Conservation (phyloP, 2,113 vertebrate species). For the Monarcha castaneiventris region DNA sequence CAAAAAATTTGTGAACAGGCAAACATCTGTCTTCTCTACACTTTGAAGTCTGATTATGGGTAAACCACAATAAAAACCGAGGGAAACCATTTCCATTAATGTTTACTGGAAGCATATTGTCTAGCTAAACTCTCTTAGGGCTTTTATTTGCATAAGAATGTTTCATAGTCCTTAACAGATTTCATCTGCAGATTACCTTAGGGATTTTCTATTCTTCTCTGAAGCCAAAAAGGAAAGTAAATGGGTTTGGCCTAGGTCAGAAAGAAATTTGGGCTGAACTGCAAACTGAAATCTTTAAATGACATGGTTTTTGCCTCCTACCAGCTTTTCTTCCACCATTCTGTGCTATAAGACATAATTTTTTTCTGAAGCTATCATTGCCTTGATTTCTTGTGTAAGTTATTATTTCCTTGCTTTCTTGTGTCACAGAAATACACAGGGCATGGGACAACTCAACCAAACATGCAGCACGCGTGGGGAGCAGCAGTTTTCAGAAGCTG, state of each 20-base stretch:
- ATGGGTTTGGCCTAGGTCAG: background rate
- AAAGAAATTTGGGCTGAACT: background rate
- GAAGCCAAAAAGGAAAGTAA: background rate
- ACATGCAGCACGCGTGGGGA: fast-evolving
- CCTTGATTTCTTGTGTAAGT: background rate
- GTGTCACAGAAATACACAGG: background rate
- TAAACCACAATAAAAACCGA: background rate
- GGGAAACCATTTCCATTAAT: background rate
- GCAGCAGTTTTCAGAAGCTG: background rate
- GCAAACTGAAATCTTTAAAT: background rate
- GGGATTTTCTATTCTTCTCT: background rate
- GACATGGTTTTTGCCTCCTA: background rate
- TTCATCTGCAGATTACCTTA: background rate
- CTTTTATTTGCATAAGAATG: background rate
- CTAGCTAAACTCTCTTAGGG: background rate
- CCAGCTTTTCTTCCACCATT: background rate
- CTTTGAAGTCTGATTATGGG: background rate
- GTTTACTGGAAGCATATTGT: background rate
- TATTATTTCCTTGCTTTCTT: background rate
- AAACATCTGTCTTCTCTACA: background rate
- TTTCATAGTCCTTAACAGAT: background rate
- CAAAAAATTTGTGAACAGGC: background rate
- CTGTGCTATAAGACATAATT: fast-evolving
- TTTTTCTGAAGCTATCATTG: background rate
- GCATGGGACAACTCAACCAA: background rate